Conservation (phyloP, 2,797 vertebrate genomes). For the Cryptoprocta ferox region DNA sequence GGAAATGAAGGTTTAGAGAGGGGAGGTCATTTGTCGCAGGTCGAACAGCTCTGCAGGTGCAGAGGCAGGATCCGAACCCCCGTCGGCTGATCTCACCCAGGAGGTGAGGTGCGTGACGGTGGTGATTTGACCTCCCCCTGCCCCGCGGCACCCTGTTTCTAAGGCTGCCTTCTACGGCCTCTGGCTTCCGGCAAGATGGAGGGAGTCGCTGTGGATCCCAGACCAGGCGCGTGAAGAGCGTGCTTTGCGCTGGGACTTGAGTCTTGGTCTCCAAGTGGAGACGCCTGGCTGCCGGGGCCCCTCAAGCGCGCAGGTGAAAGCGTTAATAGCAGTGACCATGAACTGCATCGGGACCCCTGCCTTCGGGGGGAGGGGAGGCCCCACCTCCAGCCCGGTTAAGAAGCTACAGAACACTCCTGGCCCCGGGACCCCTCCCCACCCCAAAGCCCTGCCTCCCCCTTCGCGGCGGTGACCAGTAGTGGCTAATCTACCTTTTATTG, state of each 20-base stretch:
- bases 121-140: background rate
- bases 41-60: background rate
- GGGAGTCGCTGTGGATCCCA: fast-evolving
- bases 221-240: too few species aligned
- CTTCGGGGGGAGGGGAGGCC: fast-evolving
- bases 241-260: background rate
- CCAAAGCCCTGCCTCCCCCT: background rate
- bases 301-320: background rate
- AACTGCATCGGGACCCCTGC: background rate
- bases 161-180: background rate
- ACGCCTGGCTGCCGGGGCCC: background rate
- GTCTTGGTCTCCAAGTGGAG: background rate
- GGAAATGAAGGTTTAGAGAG: background rate
- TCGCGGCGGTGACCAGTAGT: background rate
- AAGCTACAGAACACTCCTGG: background rate
- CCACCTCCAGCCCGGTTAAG: too few species aligned
- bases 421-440: fast-evolving
- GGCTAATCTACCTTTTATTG: background rate
- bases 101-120: fast-evolving
- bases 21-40: background rate
- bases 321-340: too few species aligned
- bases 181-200: fast-evolving
- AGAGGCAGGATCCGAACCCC: background rate
- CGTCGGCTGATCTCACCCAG: background rate
- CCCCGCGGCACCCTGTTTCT: background rate